phyloP scores from a whole-genome alignment of 2,113 vertebrate species.

The Larimichthys polyactis region DNA sequence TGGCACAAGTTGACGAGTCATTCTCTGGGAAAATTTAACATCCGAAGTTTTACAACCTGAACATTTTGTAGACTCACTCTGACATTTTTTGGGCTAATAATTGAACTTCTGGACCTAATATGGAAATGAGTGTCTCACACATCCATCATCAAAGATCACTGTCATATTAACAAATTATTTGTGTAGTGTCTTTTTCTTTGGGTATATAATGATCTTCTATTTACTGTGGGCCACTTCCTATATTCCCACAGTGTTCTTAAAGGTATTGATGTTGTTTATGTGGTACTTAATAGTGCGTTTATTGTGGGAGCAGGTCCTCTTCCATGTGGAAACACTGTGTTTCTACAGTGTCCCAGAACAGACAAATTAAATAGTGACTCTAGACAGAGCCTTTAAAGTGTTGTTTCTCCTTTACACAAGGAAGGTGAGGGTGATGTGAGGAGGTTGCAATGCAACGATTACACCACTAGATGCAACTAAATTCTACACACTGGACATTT shows the following conservation, averaged over 20 bases:
- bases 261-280: neutral
- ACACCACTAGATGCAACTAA: too few species aligned
- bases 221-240: neutral
- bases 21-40: too few species aligned
- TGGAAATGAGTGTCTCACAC: neutral
- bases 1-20: neutral
- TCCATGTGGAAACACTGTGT: too few species aligned
- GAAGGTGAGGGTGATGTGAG: too few species aligned
- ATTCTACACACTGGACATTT: too few species aligned
- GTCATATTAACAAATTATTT: neutral
- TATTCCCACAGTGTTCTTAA: neutral
- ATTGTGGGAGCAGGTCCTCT: too few species aligned
- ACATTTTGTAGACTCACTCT: neutral
- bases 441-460: too few species aligned
- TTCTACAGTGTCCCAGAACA: too few species aligned
- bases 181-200: neutral
- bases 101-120: constrained; percentile 3
- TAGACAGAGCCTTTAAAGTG: too few species aligned
- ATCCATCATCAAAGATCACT: neutral
- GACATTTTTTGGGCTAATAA: constrained; percentile 17
- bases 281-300: neutral
- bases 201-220: neutral
- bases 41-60: neutral
- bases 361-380: too few species aligned
- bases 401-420: too few species aligned